Evolutionary conservation across 2,888 invertebrate species (phyloP), one percentile per base, ranked within the genome.

Genomic region (Gari tellinella): DNA sequence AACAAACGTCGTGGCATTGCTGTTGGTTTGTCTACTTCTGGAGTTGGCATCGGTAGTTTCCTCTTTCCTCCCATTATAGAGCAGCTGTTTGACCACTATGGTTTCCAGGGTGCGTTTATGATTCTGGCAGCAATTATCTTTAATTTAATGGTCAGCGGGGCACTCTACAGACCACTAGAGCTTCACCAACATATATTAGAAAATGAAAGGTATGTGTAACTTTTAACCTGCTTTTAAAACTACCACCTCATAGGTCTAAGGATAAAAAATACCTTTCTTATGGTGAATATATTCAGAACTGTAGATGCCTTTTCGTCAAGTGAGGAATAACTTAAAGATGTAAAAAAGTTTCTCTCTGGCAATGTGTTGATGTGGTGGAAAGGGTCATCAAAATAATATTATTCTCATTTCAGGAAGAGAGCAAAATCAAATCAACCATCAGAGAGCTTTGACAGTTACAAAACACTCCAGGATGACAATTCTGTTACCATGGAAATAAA

Each of bases 1-100:
- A 82, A 87, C 63, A 86, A 85, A 43, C 72, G 72, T 12, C 66
- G 84, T 19, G 86, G 87, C 2, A 48, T 84, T 8, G 87, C 85
- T 5, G 78, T 82, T 10, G 88, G 88, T 8, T 41, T 88, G 19
- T 67, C 83, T 0, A 83, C 87, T 0, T 81, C 86, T 1, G 89
- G 89, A 2, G 87, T 88, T 51, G 87, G 87, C 15, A 49, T 85
- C 12, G 87, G 88, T 1, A 72, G 82, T 12, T 86, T 88, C 68
- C 21, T 83, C 4, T 57, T 87, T 7, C 86, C 87, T 0, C 82
- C 85, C 0, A 15, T 85, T 4, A 56, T 85, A 5, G 85, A 88
- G 52, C 26, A 74, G 4, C 23, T 84, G 8, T 83, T 88, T 62
- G 73, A 76, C 8, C 55, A 63, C 15, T 86, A 84, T 52, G 84